Evolutionary conservation across 2,888 invertebrate genomes (phyloP), one percentile per base, ranked within the genome.

Genomic region (Prostheceraeus crozeri): DNA sequence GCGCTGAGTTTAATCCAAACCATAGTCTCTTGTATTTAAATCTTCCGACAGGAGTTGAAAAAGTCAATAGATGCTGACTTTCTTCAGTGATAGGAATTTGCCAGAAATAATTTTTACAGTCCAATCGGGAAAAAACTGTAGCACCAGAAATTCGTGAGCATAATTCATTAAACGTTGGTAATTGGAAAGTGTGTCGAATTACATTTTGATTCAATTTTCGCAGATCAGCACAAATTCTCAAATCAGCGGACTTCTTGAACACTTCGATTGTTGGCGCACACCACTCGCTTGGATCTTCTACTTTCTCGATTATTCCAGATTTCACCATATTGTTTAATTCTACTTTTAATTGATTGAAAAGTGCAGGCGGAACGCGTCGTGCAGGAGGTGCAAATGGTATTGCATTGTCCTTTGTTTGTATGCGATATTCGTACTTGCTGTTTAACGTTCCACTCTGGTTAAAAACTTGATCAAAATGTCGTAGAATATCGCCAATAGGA

Each of bases 271-370:
- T 35, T 10, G 19, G 30, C 4, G 30, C 46, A n/a, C n/a, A n/a
- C 56, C 60, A 57, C 30, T 60, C 56, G 14, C 56, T 55, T 16
- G 60, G 60, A 25, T 60, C 56, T 16, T 21, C 45, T 11, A 60
- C 60, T 25, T 36, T 25, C 46, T 25, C 36, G 30, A 60, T 60
- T 11, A 59, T 36, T n/a, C 23, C 28, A 11, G 52, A 35, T 28
- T 46, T 28, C 35, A 35, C 35, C 54, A 59, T 59, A 27, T 53
- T 59, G 35, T 16, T 25, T 1, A 57, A n/a, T 52, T 55, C 54
- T 33, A 54, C 33, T 33, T 58, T 28, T 51, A 56, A 11, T 8
- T 3, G 14, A 11, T 21, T 6, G 14, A 35, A 23, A 45, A 48
- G 56, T 23, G 56, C 25, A 35, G 25, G 56, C 19, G 56, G 25